Evolutionary conservation across 2,113 vertebrate genomes (phyloP).

Genomic region (Microcebus jonahi): DNA sequence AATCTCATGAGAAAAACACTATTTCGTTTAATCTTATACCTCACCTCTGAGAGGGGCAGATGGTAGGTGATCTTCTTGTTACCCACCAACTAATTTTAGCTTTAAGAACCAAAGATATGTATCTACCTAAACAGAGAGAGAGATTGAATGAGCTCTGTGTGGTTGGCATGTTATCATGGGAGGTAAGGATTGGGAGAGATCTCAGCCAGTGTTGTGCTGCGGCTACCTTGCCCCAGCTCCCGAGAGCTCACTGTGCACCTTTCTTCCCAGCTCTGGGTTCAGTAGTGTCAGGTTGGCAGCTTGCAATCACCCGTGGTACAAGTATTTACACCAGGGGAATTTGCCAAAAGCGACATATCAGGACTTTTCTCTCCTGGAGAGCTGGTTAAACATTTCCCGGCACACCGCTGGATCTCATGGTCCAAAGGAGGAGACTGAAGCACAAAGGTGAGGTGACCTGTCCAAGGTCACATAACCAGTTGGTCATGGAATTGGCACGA

Average conservation of each 20-base stretch:
- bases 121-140: background rate
- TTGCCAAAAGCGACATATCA: background rate
- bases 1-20: background rate
- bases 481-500: background rate
- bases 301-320: background rate
- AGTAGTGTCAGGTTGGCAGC: background rate
- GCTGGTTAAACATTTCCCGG: background rate
- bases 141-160: background rate
- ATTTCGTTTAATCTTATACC: background rate
- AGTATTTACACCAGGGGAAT: constrained; percentile 12
- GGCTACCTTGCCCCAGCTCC: background rate
- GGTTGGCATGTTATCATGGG: background rate
- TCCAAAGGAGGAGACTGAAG: background rate
- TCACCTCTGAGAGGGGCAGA: background rate
- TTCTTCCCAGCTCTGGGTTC: background rate
- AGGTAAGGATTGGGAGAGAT: background rate
- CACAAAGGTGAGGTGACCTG: background rate
- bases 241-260: background rate
- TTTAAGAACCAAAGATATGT: background rate
- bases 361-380: background rate
- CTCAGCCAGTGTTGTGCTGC: background rate
- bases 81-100: background rate
- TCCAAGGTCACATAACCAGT: background rate
- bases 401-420: background rate
- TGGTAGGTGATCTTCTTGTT: constrained; percentile 11